Percentiles rank a stretch among this genome's conserved stretches.
Evolutionary conservation across 1,140 invertebrate species (phyloP).

Genomic region (Tetramorium simillimum): DNA sequence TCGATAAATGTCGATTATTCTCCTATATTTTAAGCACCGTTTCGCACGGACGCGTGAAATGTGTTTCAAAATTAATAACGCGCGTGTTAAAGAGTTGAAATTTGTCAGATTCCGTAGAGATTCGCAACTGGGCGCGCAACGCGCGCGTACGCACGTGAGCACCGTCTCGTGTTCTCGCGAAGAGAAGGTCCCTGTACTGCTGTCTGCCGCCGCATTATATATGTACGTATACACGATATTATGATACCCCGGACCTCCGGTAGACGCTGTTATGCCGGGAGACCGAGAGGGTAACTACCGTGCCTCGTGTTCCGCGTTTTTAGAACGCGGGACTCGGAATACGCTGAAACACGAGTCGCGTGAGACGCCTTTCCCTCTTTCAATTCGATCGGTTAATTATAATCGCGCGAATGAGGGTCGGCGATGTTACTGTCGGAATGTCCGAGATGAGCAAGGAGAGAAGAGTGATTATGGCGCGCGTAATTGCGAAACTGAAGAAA

Average conservation of each 20-base stretch:
- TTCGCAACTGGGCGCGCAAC: neutral
- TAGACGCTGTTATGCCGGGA: slow-evolving; percentile 70
- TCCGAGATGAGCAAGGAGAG: neutral
- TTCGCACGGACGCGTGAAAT: neutral
- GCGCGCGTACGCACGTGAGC: slow-evolving; percentile 41
- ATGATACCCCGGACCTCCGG: slow-evolving; percentile 64
- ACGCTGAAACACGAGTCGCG: slow-evolving; percentile 68
- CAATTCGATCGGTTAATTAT: slow-evolving; percentile 69
- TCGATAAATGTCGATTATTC: too few relatives aligned
- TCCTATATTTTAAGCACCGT: neutral
- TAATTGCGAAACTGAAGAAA: slow-evolving; percentile 58
- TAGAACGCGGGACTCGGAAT: slow-evolving; percentile 58
- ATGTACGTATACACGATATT: slow-evolving; percentile 73
- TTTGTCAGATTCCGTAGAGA: neutral
- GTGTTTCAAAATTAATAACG: neutral
- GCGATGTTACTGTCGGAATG: slow-evolving; percentile 46
- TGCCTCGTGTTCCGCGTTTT: slow-evolving; percentile 64
- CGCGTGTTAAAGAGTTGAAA: neutral
- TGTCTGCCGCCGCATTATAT: slow-evolving; percentile 72
- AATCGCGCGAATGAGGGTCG: slow-evolving; percentile 36
- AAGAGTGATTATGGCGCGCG: slow-evolving; percentile 45
- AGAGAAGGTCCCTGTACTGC: slow-evolving; percentile 72
- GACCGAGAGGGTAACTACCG: slow-evolving; percentile 69
- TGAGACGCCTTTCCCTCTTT: slow-evolving; percentile 65
- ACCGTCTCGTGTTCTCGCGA: slow-evolving; percentile 66